Evolutionary conservation across 2,888 invertebrate species (phyloP).

Genomic region (Dexiosoma caninum): DNA sequence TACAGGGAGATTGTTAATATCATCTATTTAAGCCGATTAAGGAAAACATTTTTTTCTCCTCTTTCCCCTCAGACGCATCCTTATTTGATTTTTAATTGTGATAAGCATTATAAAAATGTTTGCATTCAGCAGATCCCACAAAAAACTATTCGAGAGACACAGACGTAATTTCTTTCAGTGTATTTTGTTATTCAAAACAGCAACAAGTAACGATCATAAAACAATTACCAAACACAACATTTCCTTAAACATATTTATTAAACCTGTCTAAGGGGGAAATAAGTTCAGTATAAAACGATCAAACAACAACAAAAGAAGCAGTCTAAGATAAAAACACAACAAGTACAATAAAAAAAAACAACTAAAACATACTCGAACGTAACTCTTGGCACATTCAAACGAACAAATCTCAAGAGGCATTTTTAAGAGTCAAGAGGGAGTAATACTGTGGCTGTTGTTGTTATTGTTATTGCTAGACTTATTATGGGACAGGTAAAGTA

Average conservation of each 20-base stretch:
- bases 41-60: too few species aligned
- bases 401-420: conserved; percentile 37
- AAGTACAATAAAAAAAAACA: conserved; percentile 1
- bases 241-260: conserved; percentile 77
- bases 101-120: too few species aligned
- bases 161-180: conserved; percentile 56
- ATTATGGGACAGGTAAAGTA: conserved; percentile 11
- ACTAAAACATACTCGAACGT: conserved; percentile 18
- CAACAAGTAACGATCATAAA: conserved; percentile 67
- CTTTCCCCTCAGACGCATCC: too few species aligned
- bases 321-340: too few species aligned
- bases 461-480: conserved; percentile 9
- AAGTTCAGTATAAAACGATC: conserved; percentile 49
- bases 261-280: conserved; percentile 73
- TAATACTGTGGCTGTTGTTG: conserved; percentile 21
- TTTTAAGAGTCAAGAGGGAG: conserved; percentile 44
- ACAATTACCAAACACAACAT: conserved; percentile 75
- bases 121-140: too few species aligned
- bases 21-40: too few species aligned
- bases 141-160: too few species aligned
- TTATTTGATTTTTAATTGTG: too few species aligned
- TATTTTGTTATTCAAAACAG: conserved; percentile 33
- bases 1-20: too few species aligned
- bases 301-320: conserved; percentile 4
- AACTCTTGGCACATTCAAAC: not conserved